Evolutionary conservation across 2,797 vertebrate genomes (phyloP).

Genomic region (Lacerta viridis): DNA sequence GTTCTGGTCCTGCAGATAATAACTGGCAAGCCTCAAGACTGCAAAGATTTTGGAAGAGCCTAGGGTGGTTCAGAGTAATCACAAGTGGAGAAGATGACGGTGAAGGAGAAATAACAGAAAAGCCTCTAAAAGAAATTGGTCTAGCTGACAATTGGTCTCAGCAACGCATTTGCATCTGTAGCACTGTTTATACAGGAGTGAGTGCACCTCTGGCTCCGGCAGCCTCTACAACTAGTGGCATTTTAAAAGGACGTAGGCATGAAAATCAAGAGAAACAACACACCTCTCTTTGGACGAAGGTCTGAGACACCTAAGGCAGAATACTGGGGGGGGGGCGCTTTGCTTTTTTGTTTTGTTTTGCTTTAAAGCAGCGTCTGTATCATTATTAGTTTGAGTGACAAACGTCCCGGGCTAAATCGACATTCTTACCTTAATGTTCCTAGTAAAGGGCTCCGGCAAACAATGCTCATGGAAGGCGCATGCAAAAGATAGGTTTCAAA

Average conservation of each 20-base stretch:
- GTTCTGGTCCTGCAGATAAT: conserved; percentile 89
- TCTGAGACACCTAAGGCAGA: conserved; percentile 60
- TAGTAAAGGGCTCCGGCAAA: conserved; percentile 76
- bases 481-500: conserved; percentile 72
- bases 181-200: conserved; percentile 77
- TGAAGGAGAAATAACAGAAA: conserved; percentile 68
- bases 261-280: conserved; percentile 72
- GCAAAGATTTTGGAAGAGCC: conserved; percentile 89
- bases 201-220: conserved; percentile 72
- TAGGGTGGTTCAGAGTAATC: conserved; percentile 78
- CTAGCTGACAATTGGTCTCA: conserved; percentile 68
- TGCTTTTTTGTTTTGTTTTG: background rate
- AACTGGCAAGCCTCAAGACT: conserved; percentile 90
- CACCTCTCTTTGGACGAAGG: conserved; percentile 65
- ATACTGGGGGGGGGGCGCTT: conserved; percentile 15
- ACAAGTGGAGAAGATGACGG: conserved; percentile 71
- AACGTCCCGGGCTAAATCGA: conserved; percentile 75
- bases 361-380: conserved; percentile 65
- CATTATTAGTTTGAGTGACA: conserved; percentile 75
- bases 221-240: conserved; percentile 74
- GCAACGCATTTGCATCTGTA: conserved; percentile 68
- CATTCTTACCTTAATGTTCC: conserved; percentile 79
- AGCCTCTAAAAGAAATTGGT: conserved; percentile 69
- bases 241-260: conserved; percentile 67
- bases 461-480: conserved; percentile 71